phyloP scores from a whole-genome alignment of 2,113 vertebrate genomes.

The Apodemus speciosus region DNA sequence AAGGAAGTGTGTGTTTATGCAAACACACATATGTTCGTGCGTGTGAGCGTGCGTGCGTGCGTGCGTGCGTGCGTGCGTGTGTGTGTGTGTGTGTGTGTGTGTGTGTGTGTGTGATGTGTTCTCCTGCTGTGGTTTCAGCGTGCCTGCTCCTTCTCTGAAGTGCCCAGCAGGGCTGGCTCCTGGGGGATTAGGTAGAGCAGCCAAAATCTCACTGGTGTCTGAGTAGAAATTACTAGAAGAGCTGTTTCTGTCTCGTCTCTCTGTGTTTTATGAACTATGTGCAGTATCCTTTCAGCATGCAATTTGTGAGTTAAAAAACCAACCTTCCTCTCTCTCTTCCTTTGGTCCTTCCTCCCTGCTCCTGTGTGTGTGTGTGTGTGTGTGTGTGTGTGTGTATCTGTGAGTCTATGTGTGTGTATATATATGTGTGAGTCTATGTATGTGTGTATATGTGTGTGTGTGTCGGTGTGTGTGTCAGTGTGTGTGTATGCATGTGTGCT shows the following conservation, averaged over 20 bases:
- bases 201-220: not conserved
- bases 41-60: not conserved
- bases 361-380: not conserved
- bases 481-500: not conserved
- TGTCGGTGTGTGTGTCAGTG: no score
- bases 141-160: not conserved
- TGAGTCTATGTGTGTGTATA: not conserved
- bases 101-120: no score
- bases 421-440: no score
- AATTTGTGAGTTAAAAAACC: not conserved
- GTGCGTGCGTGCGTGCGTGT: not conserved
- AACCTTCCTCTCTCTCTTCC: not conserved
- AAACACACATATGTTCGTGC: no score
- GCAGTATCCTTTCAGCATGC: not conserved
- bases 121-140: not conserved
- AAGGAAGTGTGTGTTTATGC: not conserved
- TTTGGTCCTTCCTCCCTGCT: not conserved
- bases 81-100: no score
- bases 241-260: not conserved
- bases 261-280: not conserved
- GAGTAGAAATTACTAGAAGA: not conserved
- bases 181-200: not conserved
- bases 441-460: no score
- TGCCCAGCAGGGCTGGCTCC: not conserved
- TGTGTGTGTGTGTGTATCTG: no score